Percentiles rank a stretch among this genome's conserved stretches.
phyloP scores from a whole-genome alignment of 2,113 vertebrate genomes.

The Microcebus tavaratra region DNA sequence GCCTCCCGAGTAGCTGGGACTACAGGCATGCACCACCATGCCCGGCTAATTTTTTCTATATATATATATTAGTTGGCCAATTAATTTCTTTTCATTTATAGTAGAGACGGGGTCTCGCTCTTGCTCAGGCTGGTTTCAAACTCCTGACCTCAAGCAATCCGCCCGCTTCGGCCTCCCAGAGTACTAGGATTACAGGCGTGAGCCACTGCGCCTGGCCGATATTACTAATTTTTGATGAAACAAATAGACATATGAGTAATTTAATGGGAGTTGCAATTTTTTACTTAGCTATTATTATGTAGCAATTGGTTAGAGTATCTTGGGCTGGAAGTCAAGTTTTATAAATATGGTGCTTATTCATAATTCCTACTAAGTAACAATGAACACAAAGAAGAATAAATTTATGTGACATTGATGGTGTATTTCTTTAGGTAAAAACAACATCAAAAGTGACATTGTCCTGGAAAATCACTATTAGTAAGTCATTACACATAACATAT shows the following conservation, averaged over 20 bases:
- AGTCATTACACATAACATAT: neutral
- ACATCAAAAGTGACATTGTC: neutral
- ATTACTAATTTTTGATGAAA: neutral
- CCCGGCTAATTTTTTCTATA: no score
- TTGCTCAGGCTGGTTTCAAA: no score
- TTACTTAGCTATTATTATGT: neutral
- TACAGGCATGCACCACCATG: no score
- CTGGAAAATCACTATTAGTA: neutral
- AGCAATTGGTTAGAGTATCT: neutral
- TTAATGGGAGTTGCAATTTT: neutral
- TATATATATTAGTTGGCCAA: no score
- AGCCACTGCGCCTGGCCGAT: no score
- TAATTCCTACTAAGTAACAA: neutral
- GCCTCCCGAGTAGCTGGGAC: no score
- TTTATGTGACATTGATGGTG: neutral
- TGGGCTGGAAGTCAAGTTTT: neutral
- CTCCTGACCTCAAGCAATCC: no score
- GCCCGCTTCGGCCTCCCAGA: no score
- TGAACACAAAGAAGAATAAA: neutral
- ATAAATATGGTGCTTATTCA: neutral
- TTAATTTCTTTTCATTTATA: no score
- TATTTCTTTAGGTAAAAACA: neutral
- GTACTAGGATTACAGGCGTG: no score
- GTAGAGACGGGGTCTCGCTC: no score
- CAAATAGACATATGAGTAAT: neutral